Evolutionary conservation across 2,797 vertebrate species (phyloP).

Genomic region (Podargus strigoides): DNA sequence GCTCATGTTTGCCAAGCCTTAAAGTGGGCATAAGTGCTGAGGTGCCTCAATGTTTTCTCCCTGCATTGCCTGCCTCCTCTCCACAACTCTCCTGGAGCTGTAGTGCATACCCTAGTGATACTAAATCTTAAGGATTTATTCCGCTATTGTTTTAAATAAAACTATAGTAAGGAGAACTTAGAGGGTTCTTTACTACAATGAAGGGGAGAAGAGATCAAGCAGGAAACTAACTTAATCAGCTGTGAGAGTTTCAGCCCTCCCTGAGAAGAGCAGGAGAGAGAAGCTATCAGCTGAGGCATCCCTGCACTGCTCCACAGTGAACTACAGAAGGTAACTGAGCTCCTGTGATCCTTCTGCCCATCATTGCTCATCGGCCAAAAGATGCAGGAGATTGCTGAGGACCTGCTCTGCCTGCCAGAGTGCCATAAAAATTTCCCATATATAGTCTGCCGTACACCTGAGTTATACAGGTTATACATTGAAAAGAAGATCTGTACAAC

Average conservation of each 20-base stretch:
- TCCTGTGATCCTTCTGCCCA: neutral
- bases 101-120: neutral
- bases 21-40: neutral
- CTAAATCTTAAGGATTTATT: neutral
- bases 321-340: neutral
- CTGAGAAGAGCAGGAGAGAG: neutral
- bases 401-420: neutral
- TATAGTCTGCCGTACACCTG: neutral
- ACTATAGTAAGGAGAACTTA: neutral
- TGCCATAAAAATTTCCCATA: neutral
- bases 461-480: neutral
- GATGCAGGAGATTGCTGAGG: neutral
- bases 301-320: neutral
- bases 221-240: neutral
- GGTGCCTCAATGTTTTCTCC: neutral
- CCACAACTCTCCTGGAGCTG: neutral
- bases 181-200: neutral
- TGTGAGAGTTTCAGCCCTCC: neutral
- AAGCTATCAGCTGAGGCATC: neutral
- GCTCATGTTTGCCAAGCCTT: neutral
- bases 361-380: neutral
- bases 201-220: neutral
- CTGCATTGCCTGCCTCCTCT: neutral
- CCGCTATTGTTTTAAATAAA: neutral
- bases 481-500: neutral